These are phyloP conservation scores for Piezodorus guildinii DNA, from an alignment of 1,140 invertebrate species.

Conservation along the genomic window DNA sequence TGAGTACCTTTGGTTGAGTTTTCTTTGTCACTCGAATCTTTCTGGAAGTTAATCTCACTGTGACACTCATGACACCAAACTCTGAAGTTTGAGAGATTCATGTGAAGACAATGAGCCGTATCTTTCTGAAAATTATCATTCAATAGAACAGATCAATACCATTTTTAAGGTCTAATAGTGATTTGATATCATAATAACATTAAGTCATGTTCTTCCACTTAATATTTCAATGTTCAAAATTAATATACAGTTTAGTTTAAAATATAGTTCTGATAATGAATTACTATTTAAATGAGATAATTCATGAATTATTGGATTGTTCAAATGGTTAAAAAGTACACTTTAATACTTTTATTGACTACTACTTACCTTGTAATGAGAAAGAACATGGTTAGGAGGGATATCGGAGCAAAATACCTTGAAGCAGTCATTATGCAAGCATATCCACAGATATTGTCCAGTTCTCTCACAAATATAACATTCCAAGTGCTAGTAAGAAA, in stretches of 20 bases:
- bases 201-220: no score
- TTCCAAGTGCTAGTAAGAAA: background rate
- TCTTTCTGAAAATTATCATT: conserved; percentile 37
- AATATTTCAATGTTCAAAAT: no score
- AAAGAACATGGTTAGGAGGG: conserved; percentile 62
- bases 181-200: no score
- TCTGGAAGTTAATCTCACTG: conserved; percentile 47
- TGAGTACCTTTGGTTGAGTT: no score
- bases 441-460: conserved; percentile 57
- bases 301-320: no score
- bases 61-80: conserved; percentile 81
- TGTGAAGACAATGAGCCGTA: conserved; percentile 62
- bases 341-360: no score
- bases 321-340: no score
- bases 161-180: no score
- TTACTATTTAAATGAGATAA: no score
- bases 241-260: no score
- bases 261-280: no score
- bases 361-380: conserved; percentile 49
- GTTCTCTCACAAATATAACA: conserved; percentile 6
- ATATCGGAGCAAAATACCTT: conserved; percentile 68
- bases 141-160: no score
- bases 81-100: conserved; percentile 67
- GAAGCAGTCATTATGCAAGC: conserved; percentile 61
- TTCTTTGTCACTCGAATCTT: conserved; percentile 13